Percentiles rank a stretch among this genome's conserved stretches.
Evolutionary conservation across 1,140 invertebrate genomes (phyloP).

Genomic region (Zaprionus davidi): DNA sequence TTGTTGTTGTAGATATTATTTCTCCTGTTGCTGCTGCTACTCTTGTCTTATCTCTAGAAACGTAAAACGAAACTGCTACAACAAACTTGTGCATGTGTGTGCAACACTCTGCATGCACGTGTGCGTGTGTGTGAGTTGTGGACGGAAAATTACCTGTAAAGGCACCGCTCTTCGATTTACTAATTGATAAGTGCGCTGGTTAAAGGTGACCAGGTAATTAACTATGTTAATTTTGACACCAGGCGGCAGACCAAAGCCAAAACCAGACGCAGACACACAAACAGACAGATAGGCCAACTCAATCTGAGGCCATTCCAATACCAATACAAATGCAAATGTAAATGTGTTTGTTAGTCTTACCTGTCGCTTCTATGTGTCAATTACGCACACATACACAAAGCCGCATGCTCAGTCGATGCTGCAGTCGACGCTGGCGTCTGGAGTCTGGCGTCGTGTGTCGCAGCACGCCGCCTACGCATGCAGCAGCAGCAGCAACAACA

Average conservation of each 20-base stretch:
- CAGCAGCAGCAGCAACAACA: constrained; percentile 30
- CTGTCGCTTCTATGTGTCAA: constrained; percentile 51
- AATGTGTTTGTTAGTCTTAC: constrained; percentile 30
- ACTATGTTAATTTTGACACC: constrained; percentile 65
- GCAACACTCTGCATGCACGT: constrained; percentile 5
- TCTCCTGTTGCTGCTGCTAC: constrained; percentile 22
- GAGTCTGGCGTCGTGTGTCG: constrained; percentile 15
- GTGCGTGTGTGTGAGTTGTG: constrained; percentile 16
- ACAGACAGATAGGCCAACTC: background rate
- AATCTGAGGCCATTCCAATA: background rate
- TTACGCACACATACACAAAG: constrained; percentile 21
- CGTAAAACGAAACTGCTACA: constrained; percentile 51
- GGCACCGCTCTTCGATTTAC: constrained; percentile 53
- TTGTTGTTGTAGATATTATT: constrained; percentile 16
- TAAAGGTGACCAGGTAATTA: constrained; percentile 50
- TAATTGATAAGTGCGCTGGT: constrained; percentile 65
- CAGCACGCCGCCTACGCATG: constrained; percentile 53
- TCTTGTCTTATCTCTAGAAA: constrained; percentile 58
- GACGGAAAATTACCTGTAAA: constrained; percentile 68
- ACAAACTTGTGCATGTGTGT: constrained; percentile 4
- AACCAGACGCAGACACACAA: background rate
- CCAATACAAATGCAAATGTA: background rate
- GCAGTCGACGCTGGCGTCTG: constrained; percentile 3
- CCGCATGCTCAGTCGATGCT: constrained; percentile 10
- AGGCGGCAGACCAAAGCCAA: constrained; percentile 25